Conservation (phyloP, 1,140 invertebrate genomes). For the Drosophila melanica region DNA sequence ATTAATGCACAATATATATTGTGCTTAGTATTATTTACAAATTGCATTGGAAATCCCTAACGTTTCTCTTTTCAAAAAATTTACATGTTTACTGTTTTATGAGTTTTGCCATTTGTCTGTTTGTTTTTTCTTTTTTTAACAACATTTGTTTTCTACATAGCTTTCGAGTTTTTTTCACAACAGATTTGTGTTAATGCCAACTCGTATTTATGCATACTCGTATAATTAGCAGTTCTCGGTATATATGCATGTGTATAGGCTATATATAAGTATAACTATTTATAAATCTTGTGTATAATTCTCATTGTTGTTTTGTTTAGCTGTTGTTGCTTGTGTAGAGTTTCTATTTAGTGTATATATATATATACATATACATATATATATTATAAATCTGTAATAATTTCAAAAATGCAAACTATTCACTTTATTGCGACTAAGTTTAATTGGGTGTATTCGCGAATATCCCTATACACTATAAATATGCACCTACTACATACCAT, state of each 20-base stretch:
- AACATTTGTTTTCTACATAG: conserved; percentile 31
- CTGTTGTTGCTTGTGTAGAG: conserved; percentile 32
- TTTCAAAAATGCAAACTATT: conserved; percentile 56
- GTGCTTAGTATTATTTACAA: conserved; percentile 65
- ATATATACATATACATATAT: conserved; percentile 1
- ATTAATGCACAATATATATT: conserved; percentile 26
- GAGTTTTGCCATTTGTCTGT: conserved; percentile 18
- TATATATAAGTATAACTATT: conserved; percentile 46
- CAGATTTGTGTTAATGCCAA: conserved; percentile 15
- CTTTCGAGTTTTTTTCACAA: conserved; percentile 14
- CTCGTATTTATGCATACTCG: conserved; percentile 24
- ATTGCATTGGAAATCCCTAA: conserved; percentile 50
- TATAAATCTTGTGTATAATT: conserved; percentile 74
- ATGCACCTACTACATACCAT: conserved; percentile 20
- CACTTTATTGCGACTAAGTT: conserved; percentile 35
- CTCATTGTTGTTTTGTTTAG: conserved; percentile 35
- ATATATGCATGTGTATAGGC: conserved; percentile 47
- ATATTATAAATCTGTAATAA: conserved; percentile 47
- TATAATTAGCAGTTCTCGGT: conserved; percentile 50
- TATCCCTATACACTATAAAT: conserved; percentile 22
- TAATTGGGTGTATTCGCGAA: conserved; percentile 17
- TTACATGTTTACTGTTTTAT: conserved; percentile 31
- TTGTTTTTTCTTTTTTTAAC: conserved; percentile 25
- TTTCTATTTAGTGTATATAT: no score
- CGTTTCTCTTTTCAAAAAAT: conserved; percentile 37